Conservation (phyloP, 2,113 vertebrate genomes). For the Mesitornis unicolor region DNA sequence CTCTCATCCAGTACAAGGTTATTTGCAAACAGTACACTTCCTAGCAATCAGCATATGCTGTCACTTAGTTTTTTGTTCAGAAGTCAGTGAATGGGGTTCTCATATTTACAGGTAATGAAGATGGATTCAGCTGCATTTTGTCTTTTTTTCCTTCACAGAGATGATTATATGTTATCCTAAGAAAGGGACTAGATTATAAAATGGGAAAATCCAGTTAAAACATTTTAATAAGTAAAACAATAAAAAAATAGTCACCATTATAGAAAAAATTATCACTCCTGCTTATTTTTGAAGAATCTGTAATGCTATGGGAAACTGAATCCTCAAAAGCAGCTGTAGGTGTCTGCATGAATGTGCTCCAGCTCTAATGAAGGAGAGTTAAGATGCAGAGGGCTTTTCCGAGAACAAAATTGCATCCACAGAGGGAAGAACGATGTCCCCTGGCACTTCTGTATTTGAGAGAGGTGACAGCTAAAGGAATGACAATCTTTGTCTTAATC, state of each 20-base stretch:
- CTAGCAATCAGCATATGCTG: rapidly evolving
- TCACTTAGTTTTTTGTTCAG: background rate
- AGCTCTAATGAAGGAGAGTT: background rate
- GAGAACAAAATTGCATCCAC: background rate
- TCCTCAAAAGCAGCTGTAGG: background rate
- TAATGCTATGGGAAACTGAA: background rate
- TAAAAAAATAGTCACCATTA: background rate
- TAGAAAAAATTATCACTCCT: background rate
- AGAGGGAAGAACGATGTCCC: background rate
- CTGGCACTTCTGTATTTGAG: background rate
- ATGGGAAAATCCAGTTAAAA: background rate
- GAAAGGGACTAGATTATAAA: background rate
- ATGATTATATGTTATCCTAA: background rate
- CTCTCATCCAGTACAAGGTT: background rate
- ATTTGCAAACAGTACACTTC: background rate
- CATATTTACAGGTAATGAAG: background rate
- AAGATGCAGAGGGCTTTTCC: background rate
- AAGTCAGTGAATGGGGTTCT: background rate
- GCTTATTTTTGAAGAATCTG: background rate
- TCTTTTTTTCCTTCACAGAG: background rate
- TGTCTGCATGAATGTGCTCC: background rate
- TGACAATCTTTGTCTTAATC: background rate
- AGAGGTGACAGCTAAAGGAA: background rate
- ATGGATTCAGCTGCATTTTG: background rate
- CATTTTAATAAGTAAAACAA: background rate